Base-by-base conservation (phyloP, 2,888 invertebrate genomes). In the Cistogaster globosa region DNA sequence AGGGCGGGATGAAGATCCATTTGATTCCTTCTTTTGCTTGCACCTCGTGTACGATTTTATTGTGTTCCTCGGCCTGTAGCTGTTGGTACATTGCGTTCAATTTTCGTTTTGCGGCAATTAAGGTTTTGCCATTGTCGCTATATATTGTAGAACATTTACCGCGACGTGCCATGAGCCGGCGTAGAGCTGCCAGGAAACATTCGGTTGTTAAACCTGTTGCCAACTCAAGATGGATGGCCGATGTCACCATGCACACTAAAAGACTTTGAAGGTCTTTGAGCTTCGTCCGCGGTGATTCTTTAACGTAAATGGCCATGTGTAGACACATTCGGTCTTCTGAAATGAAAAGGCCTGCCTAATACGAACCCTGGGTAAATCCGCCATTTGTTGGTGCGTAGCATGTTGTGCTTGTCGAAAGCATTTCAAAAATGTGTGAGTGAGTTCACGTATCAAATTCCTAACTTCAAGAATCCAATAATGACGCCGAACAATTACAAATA, bases 401-500 rank as follows among this genome's bases (percentile, higher is more conserved):
- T 60, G 68, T 14, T 75, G 51, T 1, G 74, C 63, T 26, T 85
- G 69, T 16, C 67, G 60, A 51, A 72, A 84, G 57, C 84, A 85
- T 32, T 60, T 81, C 1, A 81, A 9, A n/a, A 72, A 84, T 20
- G 62, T 69, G 12, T 76, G 67, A 0, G 77, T 82, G 0, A 86
- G 12, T 11, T 60, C 18, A 2, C 83, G 67, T 22, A 86, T 80
- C 11, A 86, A 48, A 58, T 84, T 86, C 51, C 87, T 65, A 1
- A 65, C 81, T 1, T 82, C 78, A 16, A 86, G 16, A 14, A 87
- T 83, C 85, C 87, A 87, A n/a, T 83, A 86, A 8, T 75, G 20
- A 36, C 86, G 80, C 2, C 84, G 83, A 6, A 84, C 48, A 18
- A 87, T 26, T 87, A 85, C 82, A 42, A 86, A 87, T 3, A 87